Base-by-base conservation (phyloP, 2,888 invertebrate species). In the Acleris emargana region DNA sequence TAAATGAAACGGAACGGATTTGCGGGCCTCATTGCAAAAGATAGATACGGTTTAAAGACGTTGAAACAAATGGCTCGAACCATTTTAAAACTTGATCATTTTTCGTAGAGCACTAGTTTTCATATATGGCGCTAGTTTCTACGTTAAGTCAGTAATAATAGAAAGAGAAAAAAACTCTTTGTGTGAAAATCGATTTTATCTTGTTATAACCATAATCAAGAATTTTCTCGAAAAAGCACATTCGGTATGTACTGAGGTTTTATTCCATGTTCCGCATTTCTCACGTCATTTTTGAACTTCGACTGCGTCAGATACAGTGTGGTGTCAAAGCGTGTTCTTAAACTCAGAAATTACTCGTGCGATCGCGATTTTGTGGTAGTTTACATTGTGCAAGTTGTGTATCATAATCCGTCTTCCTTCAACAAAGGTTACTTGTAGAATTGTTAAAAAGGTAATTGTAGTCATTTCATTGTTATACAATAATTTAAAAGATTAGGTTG, bases 191-290 rank as follows among this genome's bases (percentile, higher is more conserved):
- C 42, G 9, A 55, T 20, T 57, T 57, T 17, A n/a, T 22, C 17
- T 18, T 25, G 2, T 57, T n/a, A 17, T 43, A 22, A 51, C 22
- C 5, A 9, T 22, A 52, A 25, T 60, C 55, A 63, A 69, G 78
- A 78, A 78, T 69, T 72, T 78, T 78, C 78, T 77, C 71, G 78
- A 78, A 78, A 70, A 67, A 68, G 69, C 71, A 69, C 68, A 69
- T 72, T 70, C 68, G 47, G 53, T 25, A 57, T n/a, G 61, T 66
- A 57, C 66, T 45, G 51, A 66, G 66, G 60, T 66, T 66, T 66
- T 66, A 66, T 66, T 57, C 54, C 57, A 50, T 61, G 51, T 66
- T 61, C 60, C 47, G 57, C 38, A 38, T 45, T 49, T 61, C 50
- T 61, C 55, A 57, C 66, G 66, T 66, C 66, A 66, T 57, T 66